Evolutionary conservation across 2,888 invertebrate species (phyloP), one percentile per base, ranked within the genome.

Genomic region (Ophion obscuratus): DNA sequence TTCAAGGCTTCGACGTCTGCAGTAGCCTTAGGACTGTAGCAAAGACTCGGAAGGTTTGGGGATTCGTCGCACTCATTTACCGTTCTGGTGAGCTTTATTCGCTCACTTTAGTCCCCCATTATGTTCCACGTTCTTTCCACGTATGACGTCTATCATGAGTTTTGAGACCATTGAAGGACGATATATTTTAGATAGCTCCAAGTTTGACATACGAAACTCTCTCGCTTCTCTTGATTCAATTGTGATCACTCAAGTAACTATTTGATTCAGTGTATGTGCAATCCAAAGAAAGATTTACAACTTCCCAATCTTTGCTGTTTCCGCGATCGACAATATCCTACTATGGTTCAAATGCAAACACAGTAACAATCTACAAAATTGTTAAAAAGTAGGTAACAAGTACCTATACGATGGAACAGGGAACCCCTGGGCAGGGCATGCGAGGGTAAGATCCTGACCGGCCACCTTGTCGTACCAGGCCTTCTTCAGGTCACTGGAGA

Each of bases 351-450:
- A 24, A 14, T 24, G 2, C 5, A n/a, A n/a, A 7, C n/a, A 11
- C 40, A 75, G 10, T 17, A 4, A 31, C 4, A 27, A n/a, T 27
- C 9, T 9, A 62, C 7, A 27, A 10, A 27, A n/a, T 17, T 62
- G 27, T 75, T 10, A 27, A 73, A 64, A 47, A 80, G 1, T 20
- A 73, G 20, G 3, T 5, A 20, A 66, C 44, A 64, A 83, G 78
- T 88, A 81, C 87, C 88, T 89, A 88, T 95, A 95, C 89, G 94
- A 89, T 61, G 87, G 88, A 77, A 95, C 94, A 86, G 95, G 95
- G 93, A 95, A 96, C 89, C 96, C 96, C 95, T 97, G 96, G 88
- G 96, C 96, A 70, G 96, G 96, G 93, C 97, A 97, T 90, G 96
- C 94, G 90, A 96, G 93, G 40, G 96, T 95, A 89, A 96, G 95